A percentile compares a stretch with the other conserved stretches of the same genome.
phyloP scores from a whole-genome alignment of 2,888 invertebrate species.

The Odontocerum albicorne region DNA sequence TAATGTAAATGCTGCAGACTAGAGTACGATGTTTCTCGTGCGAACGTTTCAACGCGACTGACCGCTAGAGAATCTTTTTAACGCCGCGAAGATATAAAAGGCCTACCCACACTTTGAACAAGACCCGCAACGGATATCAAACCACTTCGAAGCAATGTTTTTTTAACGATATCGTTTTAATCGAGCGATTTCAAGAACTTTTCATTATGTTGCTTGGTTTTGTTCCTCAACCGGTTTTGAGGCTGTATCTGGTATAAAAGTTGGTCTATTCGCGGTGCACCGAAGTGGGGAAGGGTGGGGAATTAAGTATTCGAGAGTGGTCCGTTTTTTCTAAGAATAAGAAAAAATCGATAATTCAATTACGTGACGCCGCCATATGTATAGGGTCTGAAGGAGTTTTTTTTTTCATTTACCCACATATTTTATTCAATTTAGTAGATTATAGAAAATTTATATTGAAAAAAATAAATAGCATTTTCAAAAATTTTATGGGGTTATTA shows the following conservation, averaged over 20 bases:
- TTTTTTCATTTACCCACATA: no score
- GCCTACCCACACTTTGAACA: constrained; percentile 42
- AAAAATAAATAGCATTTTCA: no score
- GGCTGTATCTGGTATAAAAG: no score
- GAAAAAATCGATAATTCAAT: constrained; percentile 9
- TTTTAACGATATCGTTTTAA: no score
- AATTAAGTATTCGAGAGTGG: constrained; percentile 6
- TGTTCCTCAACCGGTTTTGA: no score
- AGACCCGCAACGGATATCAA: constrained; percentile 2
- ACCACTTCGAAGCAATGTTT: constrained; percentile 6
- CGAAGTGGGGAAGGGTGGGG: constrained; percentile 11
- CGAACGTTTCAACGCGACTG: constrained; percentile 32
- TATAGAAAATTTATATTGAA: no score
- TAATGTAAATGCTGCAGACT: constrained; percentile 3
- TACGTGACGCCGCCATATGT: constrained; percentile 12
- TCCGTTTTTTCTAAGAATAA: constrained; percentile 10
- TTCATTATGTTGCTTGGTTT: neutral
- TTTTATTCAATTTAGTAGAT: no score
- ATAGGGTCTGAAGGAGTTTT: no score
- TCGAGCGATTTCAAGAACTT: no score
- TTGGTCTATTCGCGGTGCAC: neutral
- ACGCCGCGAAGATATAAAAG: constrained; percentile 45
- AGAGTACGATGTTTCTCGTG: constrained; percentile 17
- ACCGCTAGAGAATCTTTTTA: constrained; percentile 23
- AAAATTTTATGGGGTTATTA: no score